Percentiles rank a stretch among this genome's conserved stretches.
Evolutionary conservation across 2,113 vertebrate species (phyloP).

Genomic region (Boulengeromyrus knoepffleri): DNA sequence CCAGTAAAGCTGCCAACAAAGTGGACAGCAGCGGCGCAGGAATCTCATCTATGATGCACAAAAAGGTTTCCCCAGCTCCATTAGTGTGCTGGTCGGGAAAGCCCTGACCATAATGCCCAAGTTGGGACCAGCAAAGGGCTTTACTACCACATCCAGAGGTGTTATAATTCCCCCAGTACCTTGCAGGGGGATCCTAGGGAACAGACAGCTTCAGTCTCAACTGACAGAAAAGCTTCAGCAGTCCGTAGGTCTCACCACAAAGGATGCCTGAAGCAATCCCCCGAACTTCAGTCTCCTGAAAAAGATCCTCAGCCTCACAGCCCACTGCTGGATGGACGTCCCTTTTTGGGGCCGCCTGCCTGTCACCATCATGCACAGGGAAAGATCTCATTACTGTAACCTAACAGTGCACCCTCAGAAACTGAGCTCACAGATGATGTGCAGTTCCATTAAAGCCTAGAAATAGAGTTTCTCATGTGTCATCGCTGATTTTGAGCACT

Average conservation of each 20-base stretch:
- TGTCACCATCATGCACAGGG: not conserved
- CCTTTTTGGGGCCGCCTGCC: not conserved
- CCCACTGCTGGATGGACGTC: not conserved
- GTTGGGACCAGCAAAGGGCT: not conserved
- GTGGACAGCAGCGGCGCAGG: not conserved
- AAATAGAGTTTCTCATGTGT: not conserved
- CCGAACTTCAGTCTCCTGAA: not conserved
- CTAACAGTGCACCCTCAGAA: not conserved
- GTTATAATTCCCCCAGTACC: not conserved
- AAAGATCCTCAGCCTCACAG: not conserved
- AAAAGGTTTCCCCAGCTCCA: not conserved
- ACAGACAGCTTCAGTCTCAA: not conserved
- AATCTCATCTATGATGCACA: not conserved
- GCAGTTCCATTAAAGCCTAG: not conserved
- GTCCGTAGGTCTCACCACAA: not conserved
- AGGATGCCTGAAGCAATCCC: not conserved
- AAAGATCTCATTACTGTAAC: not conserved
- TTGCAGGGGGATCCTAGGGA: not conserved
- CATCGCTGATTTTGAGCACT: not conserved
- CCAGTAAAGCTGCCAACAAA: not conserved
- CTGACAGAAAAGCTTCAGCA: not conserved
- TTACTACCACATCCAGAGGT: not conserved
- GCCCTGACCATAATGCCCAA: not conserved
- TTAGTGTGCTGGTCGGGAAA: not conserved
- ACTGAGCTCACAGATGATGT: not conserved